phyloP scores from a whole-genome alignment of 2,888 invertebrate genomes.

The Drosophila nr. perissopoda region DNA sequence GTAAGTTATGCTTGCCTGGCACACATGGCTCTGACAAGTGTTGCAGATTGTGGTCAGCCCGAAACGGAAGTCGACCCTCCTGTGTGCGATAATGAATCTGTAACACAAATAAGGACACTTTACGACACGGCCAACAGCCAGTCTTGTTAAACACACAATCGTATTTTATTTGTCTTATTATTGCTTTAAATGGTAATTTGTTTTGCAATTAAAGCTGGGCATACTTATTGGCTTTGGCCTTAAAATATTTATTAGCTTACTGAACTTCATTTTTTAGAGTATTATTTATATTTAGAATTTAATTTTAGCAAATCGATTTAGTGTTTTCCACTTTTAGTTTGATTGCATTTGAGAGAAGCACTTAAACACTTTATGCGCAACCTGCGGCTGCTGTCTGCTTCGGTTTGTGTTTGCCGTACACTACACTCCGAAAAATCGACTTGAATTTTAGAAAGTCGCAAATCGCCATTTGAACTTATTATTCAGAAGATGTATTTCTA shows the following conservation, averaged over 20 bases:
- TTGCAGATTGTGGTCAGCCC: conserved; percentile 32
- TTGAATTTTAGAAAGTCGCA: not conserved
- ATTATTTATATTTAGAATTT: not conserved
- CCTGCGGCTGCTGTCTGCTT: conserved; percentile 20
- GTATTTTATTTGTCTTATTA: not conserved
- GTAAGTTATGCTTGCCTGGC: conserved; percentile 4
- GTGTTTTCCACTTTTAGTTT: conserved; percentile 18
- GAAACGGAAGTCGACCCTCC: conserved; percentile 7
- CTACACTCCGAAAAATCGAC: not conserved
- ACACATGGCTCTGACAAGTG: conserved; percentile 37
- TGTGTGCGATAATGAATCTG: not conserved
- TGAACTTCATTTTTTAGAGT: not conserved
- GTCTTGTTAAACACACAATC: not conserved
- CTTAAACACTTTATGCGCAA: conserved; percentile 28
- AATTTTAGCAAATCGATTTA: conserved; percentile 16
- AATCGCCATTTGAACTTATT: not conserved
- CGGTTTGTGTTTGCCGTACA: conserved; percentile 3
- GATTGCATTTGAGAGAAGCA: conserved; percentile 39
- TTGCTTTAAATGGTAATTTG: not conserved
- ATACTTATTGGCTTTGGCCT: not conserved
- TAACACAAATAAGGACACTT: not conserved
- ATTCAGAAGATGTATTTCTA: not conserved
- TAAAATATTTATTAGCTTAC: not conserved
- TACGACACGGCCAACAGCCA: not conserved
- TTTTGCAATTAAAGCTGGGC: not conserved